phyloP scores from a whole-genome alignment of 2,113 vertebrate genomes.

The Eidolon helvum region DNA sequence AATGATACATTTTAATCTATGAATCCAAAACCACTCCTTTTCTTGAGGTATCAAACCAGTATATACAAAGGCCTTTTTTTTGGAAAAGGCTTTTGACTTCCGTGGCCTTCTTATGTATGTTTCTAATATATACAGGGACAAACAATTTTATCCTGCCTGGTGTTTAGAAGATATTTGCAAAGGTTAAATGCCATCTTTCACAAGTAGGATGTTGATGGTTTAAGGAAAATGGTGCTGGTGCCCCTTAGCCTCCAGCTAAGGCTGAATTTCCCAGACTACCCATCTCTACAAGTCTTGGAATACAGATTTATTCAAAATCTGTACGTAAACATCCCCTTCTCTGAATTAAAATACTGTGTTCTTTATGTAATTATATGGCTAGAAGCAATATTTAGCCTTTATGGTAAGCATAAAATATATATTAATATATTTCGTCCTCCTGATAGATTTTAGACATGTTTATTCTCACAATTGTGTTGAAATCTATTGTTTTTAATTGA shows the following conservation, averaged over 20 bases:
- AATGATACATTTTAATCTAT: slow-evolving; percentile 39
- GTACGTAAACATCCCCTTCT: neutral
- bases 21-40: slow-evolving; percentile 78
- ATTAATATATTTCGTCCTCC: slow-evolving; percentile 35
- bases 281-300: slow-evolving; percentile 57
- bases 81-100: slow-evolving; percentile 59
- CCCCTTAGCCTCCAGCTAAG: slow-evolving; percentile 61
- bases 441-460: slow-evolving; percentile 46
- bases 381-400: slow-evolving; percentile 62
- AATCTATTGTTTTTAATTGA: slow-evolving; percentile 58
- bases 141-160: slow-evolving; percentile 23
- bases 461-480: slow-evolving; percentile 54
- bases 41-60: slow-evolving; percentile 54
- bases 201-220: slow-evolving; percentile 26
- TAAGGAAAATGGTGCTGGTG: slow-evolving; percentile 73
- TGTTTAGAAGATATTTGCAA: slow-evolving; percentile 12
- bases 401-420: slow-evolving; percentile 46
- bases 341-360: slow-evolving; percentile 60
- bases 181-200: slow-evolving; percentile 33
- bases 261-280: slow-evolving; percentile 48
- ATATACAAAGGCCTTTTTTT: slow-evolving; percentile 67
- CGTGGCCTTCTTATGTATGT: slow-evolving; percentile 64
- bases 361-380: slow-evolving; percentile 46
- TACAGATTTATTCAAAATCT: slow-evolving; percentile 58
- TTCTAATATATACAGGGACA: slow-evolving; percentile 37